These are phyloP conservation scores for Trididemnum nubilum DNA, from an alignment of 23 tunicate genomes.

Conservation along the genomic window DNA sequence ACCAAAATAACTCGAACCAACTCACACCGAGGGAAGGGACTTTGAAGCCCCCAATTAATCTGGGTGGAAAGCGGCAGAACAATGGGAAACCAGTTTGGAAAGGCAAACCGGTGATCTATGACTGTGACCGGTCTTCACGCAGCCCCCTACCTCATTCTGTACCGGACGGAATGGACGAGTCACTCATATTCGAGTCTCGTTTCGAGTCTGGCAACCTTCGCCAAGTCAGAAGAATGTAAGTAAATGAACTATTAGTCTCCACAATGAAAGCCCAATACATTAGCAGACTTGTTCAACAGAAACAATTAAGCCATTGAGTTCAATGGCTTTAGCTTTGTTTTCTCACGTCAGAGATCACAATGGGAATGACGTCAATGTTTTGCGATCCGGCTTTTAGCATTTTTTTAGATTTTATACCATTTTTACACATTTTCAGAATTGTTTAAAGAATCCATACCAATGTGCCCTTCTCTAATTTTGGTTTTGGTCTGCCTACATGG, in stretches of 20 bases:
- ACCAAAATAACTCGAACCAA: conserved; percentile 1
- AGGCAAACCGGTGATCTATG: conserved; percentile 92
- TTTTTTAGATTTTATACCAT: too few species aligned
- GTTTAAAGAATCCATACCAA: too few species aligned
- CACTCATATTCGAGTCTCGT: conserved; percentile 78
- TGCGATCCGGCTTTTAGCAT: too few species aligned
- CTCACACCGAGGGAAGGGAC: conserved; percentile 3
- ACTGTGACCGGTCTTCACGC: conserved; percentile 75
- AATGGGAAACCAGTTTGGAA: conserved; percentile 34
- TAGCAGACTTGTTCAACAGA: not conserved
- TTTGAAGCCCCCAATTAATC: conserved; percentile 7
- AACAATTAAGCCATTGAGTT: too few species aligned
- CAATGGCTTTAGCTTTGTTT: too few species aligned
- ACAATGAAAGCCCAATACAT: not conserved
- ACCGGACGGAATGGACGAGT: conserved; percentile 82
- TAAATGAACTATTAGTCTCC: too few species aligned
- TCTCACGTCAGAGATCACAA: too few species aligned
- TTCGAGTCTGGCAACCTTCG: conserved; percentile 92
- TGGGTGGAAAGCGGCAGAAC: conserved; percentile 1
- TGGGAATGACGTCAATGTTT: too few species aligned
- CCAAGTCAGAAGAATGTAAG: conserved; percentile 87
- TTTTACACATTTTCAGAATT: too few species aligned
- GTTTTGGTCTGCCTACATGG: too few species aligned
- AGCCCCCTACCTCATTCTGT: conserved; percentile 77
- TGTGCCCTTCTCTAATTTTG: too few species aligned